Conservation (phyloP, 53 echinoderm and acorn worm species). For the Temnopleurus reevesii region DNA sequence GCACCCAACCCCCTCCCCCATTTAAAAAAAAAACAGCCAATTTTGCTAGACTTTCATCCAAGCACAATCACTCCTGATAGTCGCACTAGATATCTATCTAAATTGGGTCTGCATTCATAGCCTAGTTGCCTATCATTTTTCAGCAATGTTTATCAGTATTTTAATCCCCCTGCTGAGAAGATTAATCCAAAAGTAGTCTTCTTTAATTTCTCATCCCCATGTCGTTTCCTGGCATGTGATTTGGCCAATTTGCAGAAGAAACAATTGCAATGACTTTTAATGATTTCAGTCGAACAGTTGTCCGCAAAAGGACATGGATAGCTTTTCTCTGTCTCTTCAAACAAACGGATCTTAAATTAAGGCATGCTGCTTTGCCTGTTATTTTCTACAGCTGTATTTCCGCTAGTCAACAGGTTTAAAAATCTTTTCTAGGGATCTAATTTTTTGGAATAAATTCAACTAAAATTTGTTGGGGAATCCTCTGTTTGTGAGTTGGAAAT, state of each 20-base stretch:
- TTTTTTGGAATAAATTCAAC: neutral
- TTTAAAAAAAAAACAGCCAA: no score
- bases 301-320: neutral
- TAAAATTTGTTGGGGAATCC: no score
- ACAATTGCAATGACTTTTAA: neutral
- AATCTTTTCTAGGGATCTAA: neutral
- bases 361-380: neutral
- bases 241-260: neutral
- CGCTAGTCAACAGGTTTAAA: neutral
- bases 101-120: no score
- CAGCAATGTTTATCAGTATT: neutral
- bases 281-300: neutral
- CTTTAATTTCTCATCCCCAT: slow-evolving; percentile 36
- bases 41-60: no score
- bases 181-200: slow-evolving; percentile 41
- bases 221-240: slow-evolving; percentile 34
- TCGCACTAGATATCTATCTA: no score
- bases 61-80: no score
- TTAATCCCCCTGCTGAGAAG: neutral
- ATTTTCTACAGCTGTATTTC: neutral
- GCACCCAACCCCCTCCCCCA: no score
- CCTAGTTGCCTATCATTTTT: slow-evolving; percentile 11
- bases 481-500: no score
- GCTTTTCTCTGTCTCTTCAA: neutral
- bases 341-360: neutral